These are phyloP conservation scores for Actinernus sp. DNA, from an alignment of 92 coral and sea anemone genomes.

Conservation along the genomic window DNA sequence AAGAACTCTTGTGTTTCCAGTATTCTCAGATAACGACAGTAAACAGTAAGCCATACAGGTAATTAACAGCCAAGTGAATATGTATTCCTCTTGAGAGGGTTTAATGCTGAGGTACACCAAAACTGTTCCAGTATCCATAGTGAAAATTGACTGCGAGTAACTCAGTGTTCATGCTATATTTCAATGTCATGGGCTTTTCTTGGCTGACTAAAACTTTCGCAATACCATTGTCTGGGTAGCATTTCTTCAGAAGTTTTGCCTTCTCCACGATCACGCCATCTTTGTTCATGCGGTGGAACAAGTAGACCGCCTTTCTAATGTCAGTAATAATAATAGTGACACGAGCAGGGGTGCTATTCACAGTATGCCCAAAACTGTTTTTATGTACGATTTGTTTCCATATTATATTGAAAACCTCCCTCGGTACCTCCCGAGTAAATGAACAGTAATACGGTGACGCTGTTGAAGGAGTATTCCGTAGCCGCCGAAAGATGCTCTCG, in stretches of 20 bases:
- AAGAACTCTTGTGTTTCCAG: too few species aligned
- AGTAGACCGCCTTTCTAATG: background rate
- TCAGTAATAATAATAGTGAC: background rate
- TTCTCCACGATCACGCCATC: background rate
- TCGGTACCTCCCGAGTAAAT: background rate
- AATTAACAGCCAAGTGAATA: too few species aligned
- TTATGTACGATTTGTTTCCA: background rate
- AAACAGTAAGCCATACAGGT: too few species aligned
- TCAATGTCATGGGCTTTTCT: background rate
- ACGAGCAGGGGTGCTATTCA: background rate
- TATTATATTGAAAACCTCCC: background rate
- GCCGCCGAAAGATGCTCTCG: slow-evolving; percentile 15
- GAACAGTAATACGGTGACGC: background rate
- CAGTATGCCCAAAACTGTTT: background rate
- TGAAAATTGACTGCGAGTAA: background rate
- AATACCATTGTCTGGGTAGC: background rate
- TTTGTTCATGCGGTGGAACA: background rate
- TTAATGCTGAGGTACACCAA: background rate
- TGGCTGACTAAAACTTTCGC: background rate
- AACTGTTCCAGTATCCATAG: background rate
- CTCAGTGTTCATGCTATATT: background rate
- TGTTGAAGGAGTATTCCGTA: slow-evolving; percentile 8
- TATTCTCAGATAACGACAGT: too few species aligned
- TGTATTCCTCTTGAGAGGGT: too few species aligned
- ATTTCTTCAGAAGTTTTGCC: background rate